Evolutionary conservation across 2,113 vertebrate species (phyloP).

Genomic region (Abramis brama): DNA sequence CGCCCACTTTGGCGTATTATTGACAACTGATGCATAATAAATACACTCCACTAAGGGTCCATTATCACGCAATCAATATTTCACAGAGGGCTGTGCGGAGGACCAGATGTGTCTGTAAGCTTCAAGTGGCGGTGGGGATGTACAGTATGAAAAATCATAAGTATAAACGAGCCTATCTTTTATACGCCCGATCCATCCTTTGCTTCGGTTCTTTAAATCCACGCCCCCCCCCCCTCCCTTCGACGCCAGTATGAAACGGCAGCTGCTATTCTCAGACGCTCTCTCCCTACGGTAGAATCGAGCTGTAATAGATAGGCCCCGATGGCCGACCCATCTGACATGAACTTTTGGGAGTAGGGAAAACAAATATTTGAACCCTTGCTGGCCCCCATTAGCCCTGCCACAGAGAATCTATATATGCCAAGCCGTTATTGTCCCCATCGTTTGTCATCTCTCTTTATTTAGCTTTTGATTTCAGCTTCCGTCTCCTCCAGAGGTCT

Average conservation of each 20-base stretch:
- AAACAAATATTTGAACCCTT: constrained; percentile 81
- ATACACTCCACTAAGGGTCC: constrained; percentile 85
- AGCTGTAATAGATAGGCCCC: constrained; percentile 79
- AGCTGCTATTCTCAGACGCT: constrained; percentile 59
- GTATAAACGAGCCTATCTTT: not conserved
- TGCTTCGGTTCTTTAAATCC: constrained; percentile 10
- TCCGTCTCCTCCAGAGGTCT: not conserved
- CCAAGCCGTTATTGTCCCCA: constrained; percentile 58
- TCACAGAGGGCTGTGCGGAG: constrained; percentile 63
- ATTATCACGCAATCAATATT: constrained; percentile 84
- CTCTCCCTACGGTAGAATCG: constrained; percentile 59
- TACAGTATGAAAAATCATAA: constrained; percentile 15
- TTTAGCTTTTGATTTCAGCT: constrained; percentile 63
- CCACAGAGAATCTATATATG: constrained; percentile 72
- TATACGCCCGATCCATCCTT: not conserved
- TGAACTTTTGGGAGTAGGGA: constrained; percentile 74
- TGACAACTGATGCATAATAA: constrained; percentile 86
- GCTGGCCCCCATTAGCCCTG: constrained; percentile 69
- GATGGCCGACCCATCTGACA: constrained; percentile 74
- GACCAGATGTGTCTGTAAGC: constrained; percentile 70
- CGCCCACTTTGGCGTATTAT: constrained; percentile 80
- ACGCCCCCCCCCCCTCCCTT: not conserved
- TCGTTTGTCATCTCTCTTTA: constrained; percentile 62
- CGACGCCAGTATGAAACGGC: constrained; percentile 19
- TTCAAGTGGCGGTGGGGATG: constrained; percentile 6